Conservation (phyloP, 2,113 vertebrate species). For the Microtus oregoni region DNA sequence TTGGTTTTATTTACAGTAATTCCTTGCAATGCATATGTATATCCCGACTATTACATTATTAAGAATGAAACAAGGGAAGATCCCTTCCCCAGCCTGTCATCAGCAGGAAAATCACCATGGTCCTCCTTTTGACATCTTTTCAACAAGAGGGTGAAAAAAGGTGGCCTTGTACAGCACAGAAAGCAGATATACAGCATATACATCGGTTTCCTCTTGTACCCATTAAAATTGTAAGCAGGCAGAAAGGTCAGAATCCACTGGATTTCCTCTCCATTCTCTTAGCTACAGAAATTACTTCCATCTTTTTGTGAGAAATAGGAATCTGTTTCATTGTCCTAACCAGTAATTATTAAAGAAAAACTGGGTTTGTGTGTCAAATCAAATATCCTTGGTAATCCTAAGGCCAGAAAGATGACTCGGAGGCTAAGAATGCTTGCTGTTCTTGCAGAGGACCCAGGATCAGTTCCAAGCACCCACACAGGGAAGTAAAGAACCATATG, state of each 20-base stretch:
- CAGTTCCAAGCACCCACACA: background rate
- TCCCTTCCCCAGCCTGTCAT: fast-evolving
- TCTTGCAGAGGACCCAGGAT: background rate
- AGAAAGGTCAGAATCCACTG: background rate
- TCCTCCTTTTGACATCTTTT: background rate
- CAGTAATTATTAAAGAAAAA: background rate
- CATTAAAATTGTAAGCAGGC: background rate
- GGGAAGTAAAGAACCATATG: background rate
- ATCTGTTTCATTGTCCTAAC: background rate
- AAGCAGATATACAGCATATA: background rate
- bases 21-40: background rate
- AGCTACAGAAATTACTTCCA: background rate
- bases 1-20: background rate
- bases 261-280: background rate
- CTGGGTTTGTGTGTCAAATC: background rate
- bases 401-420: background rate
- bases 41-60: background rate
- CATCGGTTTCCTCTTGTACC: background rate
- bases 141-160: background rate
- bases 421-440: background rate
- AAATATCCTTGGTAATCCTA: background rate
- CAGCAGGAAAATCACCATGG: background rate
- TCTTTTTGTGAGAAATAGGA: background rate
- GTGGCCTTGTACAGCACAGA: background rate
- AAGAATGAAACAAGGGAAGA: background rate